These are phyloP conservation scores for Amphiura filiformis DNA, from an alignment of 35 echinoderm and acorn worm genomes.

Conservation along the genomic window DNA sequence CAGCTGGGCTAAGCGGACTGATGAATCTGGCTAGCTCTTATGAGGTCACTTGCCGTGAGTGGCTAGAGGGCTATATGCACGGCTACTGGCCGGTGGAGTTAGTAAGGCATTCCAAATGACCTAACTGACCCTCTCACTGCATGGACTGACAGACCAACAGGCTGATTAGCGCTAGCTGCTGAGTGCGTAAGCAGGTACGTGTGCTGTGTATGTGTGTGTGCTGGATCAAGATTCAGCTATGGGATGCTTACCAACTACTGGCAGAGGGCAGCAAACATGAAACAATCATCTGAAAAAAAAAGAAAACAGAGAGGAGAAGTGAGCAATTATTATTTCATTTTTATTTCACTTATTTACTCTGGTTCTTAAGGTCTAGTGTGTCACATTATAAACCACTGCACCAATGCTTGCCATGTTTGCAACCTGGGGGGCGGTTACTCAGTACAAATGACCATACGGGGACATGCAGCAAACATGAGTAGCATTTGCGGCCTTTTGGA, in stretches of 20 bases:
- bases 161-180: background rate
- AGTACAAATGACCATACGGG: too few relatives aligned
- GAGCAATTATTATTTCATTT: too few relatives aligned
- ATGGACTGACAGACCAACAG: background rate
- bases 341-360: too few relatives aligned
- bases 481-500: too few relatives aligned
- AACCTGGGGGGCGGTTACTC: too few relatives aligned
- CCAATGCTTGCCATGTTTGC: too few relatives aligned
- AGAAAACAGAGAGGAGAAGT: too few relatives aligned
- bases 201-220: background rate
- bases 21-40: background rate
- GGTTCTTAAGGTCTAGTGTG: too few relatives aligned
- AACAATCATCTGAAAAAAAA: too few relatives aligned
- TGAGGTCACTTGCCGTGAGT: background rate
- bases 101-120: background rate
- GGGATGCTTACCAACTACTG: background rate
- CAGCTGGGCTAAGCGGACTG: background rate
- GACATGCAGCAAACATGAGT: too few relatives aligned
- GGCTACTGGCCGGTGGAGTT: background rate
- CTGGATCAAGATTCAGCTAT: background rate
- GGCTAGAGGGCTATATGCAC: background rate
- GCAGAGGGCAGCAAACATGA: slow-evolving; percentile 1
- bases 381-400: too few relatives aligned
- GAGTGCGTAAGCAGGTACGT: too few relatives aligned
- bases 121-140: background rate